Percentiles rank a stretch among this genome's conserved stretches.
Evolutionary conservation across 92 coral and sea anemone species (phyloP).

Genomic region (Virgularia gustaviana): DNA sequence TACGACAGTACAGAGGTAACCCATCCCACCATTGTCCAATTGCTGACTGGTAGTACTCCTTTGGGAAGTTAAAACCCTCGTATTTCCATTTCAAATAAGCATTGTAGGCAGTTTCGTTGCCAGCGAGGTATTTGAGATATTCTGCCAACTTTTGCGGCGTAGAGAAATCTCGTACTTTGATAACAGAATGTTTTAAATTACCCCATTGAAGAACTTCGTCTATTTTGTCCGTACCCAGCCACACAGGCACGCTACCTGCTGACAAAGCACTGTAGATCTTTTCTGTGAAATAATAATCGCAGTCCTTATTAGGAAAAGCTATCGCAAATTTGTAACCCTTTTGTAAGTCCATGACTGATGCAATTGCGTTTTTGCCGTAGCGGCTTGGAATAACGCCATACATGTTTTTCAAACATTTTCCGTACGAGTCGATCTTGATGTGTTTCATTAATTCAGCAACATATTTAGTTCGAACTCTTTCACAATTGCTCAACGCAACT

Average conservation of each 20-base stretch:
- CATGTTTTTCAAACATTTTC: slow-evolving; percentile 72
- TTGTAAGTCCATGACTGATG: slow-evolving; percentile 69
- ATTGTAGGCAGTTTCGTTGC: slow-evolving; percentile 80
- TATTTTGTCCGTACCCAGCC: slow-evolving; percentile 92
- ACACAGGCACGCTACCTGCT: slow-evolving; percentile 87
- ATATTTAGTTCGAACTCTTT: slow-evolving; percentile 82
- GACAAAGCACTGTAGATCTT: slow-evolving; percentile 82
- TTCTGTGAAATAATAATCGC: slow-evolving; percentile 91
- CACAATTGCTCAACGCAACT: slow-evolving; percentile 82
- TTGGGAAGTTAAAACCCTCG: slow-evolving; percentile 68
- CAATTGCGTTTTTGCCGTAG: slow-evolving; percentile 55
- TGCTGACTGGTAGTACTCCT: slow-evolving; percentile 64
- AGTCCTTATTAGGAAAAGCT: slow-evolving; percentile 88
- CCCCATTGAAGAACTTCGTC: slow-evolving; percentile 81
- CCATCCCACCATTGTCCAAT: slow-evolving; percentile 97
- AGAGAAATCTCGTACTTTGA: slow-evolving; percentile 80
- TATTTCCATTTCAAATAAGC: slow-evolving; percentile 89
- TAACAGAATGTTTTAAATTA: slow-evolving; percentile 72
- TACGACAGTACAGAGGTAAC: slow-evolving; percentile 89
- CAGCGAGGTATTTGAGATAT: slow-evolving; percentile 55
- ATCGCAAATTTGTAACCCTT: slow-evolving; percentile 80
- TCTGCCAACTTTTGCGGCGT: slow-evolving; percentile 82
- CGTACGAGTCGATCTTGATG: slow-evolving; percentile 76
- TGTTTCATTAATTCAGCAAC: slow-evolving; percentile 76
- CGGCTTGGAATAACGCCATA: slow-evolving; percentile 70